Percentiles rank a stretch among this genome's conserved stretches.
Evolutionary conservation across 2,113 vertebrate species (phyloP).

Genomic region (Microtus pennsylvanicus): DNA sequence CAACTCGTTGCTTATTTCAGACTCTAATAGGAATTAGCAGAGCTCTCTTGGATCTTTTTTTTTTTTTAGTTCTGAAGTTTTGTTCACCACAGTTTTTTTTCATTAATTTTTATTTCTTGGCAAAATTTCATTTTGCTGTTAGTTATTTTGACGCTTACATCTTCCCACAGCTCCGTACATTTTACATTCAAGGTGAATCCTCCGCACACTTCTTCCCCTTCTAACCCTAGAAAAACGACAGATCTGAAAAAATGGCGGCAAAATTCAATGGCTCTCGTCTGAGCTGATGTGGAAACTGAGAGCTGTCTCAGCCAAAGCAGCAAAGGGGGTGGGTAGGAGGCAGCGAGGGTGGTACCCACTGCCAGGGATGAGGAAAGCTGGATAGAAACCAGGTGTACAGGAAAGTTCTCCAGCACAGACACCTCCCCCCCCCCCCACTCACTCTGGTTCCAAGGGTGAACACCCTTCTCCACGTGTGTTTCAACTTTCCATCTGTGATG

Average conservation of each 20-base stretch:
- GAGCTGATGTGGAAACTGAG: background rate
- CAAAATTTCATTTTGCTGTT: background rate
- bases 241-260: background rate
- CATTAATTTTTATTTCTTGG: background rate
- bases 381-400: background rate
- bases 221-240: background rate
- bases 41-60: background rate
- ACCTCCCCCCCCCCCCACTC: background rate
- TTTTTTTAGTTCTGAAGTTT: slow-evolving; percentile 50
- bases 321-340: background rate
- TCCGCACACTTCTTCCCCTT: background rate
- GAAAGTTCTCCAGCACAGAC: background rate
- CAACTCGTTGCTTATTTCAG: background rate
- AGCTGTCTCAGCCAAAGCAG: background rate
- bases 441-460: background rate
- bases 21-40: background rate
- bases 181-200: background rate
- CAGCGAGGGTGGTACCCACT: background rate
- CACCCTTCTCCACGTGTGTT: background rate
- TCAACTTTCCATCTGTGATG: background rate
- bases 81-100: background rate
- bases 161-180: background rate
- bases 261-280: background rate
- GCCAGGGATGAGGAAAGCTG: background rate
- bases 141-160: background rate